These are phyloP conservation scores for Heliocidaris erythrogramma DNA, from an alignment of 35 echinoderm and acorn worm species.

Conservation along the genomic window DNA sequence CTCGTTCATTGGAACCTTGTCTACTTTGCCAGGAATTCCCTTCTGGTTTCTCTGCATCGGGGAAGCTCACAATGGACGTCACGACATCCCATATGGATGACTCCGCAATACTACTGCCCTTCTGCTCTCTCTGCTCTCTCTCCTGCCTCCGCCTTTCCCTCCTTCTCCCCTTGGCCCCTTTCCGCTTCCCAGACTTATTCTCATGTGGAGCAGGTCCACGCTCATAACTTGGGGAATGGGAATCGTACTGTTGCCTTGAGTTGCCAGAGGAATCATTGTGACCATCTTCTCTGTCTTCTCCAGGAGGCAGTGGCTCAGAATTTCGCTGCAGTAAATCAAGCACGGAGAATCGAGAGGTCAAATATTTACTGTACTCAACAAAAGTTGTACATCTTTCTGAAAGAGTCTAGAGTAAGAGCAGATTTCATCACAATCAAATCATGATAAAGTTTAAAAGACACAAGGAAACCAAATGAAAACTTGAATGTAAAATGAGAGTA, in stretches of 20 bases:
- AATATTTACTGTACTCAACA: too few species aligned
- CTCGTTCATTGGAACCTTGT: too few species aligned
- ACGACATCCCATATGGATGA: background rate
- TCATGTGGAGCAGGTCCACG: background rate
- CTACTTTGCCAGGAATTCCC: background rate
- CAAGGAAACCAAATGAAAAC: too few species aligned
- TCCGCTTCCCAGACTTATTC: background rate
- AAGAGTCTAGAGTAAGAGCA: too few species aligned
- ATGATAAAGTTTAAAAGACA: too few species aligned
- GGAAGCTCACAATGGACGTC: background rate
- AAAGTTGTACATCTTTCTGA: too few species aligned
- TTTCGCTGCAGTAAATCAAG: background rate
- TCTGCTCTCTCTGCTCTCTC: background rate
- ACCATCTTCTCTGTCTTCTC: background rate
- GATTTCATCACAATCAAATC: too few species aligned
- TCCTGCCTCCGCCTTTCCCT: background rate
- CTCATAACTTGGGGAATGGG: too few species aligned
- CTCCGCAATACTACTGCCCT: background rate
- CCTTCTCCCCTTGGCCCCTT: background rate
- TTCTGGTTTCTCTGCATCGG: background rate
- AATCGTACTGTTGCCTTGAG: too few species aligned
- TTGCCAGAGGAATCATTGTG: too few species aligned
- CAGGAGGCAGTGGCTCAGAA: background rate
- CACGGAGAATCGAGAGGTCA: background rate
- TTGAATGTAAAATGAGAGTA: too few species aligned